Evolutionary conservation across 2,888 invertebrate genomes (phyloP).

Genomic region (Ormyrus labotus): DNA sequence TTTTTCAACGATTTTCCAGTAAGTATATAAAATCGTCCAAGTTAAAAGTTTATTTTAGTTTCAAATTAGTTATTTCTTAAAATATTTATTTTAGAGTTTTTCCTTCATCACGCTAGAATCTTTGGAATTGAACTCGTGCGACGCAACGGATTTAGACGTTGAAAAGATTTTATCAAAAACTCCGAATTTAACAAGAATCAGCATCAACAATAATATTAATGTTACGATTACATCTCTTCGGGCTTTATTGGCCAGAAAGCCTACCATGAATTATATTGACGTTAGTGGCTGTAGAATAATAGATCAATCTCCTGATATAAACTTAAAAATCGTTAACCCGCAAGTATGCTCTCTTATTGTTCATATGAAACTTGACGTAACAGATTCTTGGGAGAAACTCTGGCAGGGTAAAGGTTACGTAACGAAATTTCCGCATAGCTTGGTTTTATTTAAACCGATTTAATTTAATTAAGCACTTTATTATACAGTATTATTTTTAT

Average conservation of each 20-base stretch:
- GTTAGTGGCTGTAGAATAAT: constrained; percentile 67
- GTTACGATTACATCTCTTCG: constrained; percentile 64
- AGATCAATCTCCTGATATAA: constrained; percentile 60
- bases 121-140: constrained; percentile 67
- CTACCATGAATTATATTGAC: constrained; percentile 67
- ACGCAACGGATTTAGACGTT: constrained; percentile 67
- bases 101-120: constrained; percentile 65
- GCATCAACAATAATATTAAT: constrained; percentile 65
- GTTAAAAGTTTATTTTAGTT: constrained; percentile 28
- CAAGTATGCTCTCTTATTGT: constrained; percentile 66
- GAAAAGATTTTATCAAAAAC: constrained; percentile 63
- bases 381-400: constrained; percentile 65
- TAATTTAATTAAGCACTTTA: constrained; percentile 34
- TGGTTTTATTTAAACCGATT: constrained; percentile 67
- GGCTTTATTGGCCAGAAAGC: constrained; percentile 64
- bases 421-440: constrained; percentile 63
- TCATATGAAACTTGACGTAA: constrained; percentile 64
- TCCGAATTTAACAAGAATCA: constrained; percentile 66
- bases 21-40: not conserved
- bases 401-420: constrained; percentile 66
- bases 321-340: constrained; percentile 64
- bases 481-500: constrained; percentile 20
- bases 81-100: constrained; percentile 43
- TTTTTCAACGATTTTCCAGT: constrained; percentile 44
- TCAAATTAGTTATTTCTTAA: constrained; percentile 9